phyloP scores from a whole-genome alignment of 1,140 invertebrate genomes.

The Ladona fulva region DNA sequence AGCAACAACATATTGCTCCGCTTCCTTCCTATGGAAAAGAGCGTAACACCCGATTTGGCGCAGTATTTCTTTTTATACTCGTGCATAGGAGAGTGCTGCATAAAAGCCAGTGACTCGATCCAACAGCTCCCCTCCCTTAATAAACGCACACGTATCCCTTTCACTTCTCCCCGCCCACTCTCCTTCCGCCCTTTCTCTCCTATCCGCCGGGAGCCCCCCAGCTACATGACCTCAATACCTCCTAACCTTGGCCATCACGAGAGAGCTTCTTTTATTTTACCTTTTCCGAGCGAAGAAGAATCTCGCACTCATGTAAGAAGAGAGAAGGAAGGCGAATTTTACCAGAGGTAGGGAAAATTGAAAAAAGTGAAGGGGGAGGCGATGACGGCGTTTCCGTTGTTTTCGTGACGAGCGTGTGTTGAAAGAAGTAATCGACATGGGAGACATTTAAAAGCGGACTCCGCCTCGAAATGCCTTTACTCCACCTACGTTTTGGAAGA shows the following conservation, averaged over 20 bases:
- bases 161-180: not conserved
- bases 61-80: too few species aligned
- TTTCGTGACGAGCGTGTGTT: not conserved
- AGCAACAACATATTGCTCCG: too few species aligned
- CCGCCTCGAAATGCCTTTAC: not conserved
- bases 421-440: not conserved
- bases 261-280: not conserved
- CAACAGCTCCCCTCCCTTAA: too few species aligned
- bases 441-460: not conserved
- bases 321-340: too few species aligned
- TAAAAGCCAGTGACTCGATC: too few species aligned
- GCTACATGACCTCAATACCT: not conserved
- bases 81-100: too few species aligned
- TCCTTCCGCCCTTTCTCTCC: not conserved
- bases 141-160: not conserved
- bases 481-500: not conserved
- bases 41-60: too few species aligned
- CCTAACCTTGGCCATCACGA: conserved; percentile 2
- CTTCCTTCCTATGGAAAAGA: too few species aligned
- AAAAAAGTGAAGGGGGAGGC: not conserved
- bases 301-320: not conserved
- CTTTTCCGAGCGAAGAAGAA: not conserved
- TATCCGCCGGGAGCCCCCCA: too few species aligned
- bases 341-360: not conserved
- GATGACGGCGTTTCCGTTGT: not conserved